Percentiles rank a stretch among this genome's conserved stretches.
Conservation (phyloP, 2,113 vertebrate genomes). For the Mixornis gularis region DNA sequence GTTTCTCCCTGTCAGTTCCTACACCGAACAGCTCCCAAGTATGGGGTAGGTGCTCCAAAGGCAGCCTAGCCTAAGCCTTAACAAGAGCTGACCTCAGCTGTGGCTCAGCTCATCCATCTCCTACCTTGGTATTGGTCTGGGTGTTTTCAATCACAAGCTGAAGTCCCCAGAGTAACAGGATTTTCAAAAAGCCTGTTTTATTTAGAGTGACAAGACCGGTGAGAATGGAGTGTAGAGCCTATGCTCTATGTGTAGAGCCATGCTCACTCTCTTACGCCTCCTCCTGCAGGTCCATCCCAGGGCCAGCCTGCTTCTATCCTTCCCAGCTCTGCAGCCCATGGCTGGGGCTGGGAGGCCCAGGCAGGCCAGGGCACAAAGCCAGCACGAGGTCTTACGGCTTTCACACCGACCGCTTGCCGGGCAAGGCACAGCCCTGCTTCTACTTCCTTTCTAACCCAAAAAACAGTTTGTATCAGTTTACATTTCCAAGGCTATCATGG, state of each 20-base stretch:
- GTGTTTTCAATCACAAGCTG: neutral
- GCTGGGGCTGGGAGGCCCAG: accelerated
- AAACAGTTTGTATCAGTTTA: constrained; percentile 35
- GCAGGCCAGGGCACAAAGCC: no score
- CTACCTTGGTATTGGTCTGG: neutral
- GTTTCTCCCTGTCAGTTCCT: neutral
- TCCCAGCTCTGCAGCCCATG: accelerated
- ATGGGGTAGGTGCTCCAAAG: neutral
- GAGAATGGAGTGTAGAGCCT: accelerated
- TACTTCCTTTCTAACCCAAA: neutral
- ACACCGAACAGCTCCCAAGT: accelerated
- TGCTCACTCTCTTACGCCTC: accelerated
- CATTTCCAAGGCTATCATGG: constrained; percentile 31
- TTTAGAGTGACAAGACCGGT: neutral
- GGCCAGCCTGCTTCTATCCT: neutral
- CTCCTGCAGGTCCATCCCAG: neutral
- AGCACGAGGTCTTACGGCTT: accelerated
- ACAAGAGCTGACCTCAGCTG: neutral
- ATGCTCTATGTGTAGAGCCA: no score
- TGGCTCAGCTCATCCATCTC: neutral
- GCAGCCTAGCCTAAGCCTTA: neutral
- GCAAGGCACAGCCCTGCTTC: neutral
- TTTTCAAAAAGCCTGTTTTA: neutral
- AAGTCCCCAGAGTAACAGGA: neutral
- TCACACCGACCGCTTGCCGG: accelerated